Percentiles rank a stretch among this genome's conserved stretches.
phyloP scores from a whole-genome alignment of 2,797 vertebrate species.

The Momotus momota region DNA sequence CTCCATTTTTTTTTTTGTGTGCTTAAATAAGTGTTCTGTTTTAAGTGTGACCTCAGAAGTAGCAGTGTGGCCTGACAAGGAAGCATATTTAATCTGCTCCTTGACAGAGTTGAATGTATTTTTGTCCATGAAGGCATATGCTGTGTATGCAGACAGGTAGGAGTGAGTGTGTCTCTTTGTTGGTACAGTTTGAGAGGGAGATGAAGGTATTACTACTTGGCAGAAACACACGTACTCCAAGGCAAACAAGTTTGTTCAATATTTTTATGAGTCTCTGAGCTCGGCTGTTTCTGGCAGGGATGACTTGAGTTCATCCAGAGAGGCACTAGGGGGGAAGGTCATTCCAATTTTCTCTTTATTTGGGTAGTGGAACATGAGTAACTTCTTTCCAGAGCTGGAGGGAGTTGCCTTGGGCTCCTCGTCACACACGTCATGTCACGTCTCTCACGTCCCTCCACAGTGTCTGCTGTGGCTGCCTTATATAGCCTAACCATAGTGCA shows the following conservation, averaged over 20 bases:
- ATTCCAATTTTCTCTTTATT: constrained; percentile 28
- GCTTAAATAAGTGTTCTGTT: not conserved
- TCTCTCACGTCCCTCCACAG: accelerated
- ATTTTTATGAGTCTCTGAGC: constrained; percentile 26
- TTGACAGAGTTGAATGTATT: accelerated
- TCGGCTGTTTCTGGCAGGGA: not conserved
- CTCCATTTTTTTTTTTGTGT: not conserved
- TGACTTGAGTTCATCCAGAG: not conserved
- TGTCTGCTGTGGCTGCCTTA: not conserved
- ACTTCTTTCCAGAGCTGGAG: not conserved
- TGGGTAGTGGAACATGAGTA: constrained; percentile 4
- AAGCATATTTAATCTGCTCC: not conserved
- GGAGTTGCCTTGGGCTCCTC: not conserved
- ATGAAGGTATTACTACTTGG: not conserved
- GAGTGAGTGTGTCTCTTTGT: not conserved
- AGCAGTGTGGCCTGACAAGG: not conserved
- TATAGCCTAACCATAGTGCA: not conserved
- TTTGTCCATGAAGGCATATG: not conserved
- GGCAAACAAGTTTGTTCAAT: constrained; percentile 39
- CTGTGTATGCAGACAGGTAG: not conserved
- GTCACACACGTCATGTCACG: not conserved
- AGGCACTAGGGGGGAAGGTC: not conserved
- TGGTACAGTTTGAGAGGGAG: not conserved
- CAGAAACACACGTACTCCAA: not conserved
- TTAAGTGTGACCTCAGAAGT: not conserved